A percentile compares a stretch with the other conserved stretches of the same genome.
phyloP scores from a whole-genome alignment of 2,797 vertebrate species.

The Carcharodon carcharias region DNA sequence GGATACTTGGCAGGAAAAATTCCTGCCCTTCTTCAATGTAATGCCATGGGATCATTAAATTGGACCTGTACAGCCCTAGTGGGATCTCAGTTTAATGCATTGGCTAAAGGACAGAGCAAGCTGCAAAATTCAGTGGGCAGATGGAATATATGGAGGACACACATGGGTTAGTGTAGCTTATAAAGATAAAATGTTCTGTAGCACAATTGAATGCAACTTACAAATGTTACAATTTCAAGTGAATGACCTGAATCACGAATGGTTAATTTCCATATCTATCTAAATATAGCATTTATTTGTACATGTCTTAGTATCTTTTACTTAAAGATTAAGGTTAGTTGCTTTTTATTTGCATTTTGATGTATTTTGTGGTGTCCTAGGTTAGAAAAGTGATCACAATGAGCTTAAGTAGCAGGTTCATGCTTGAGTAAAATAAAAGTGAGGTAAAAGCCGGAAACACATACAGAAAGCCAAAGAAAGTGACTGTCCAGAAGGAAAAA shows the following conservation, averaged over 20 bases:
- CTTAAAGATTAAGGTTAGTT: not conserved
- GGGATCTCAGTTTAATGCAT: not conserved
- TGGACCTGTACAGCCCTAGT: not conserved
- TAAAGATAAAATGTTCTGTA: not conserved
- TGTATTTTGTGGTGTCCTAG: not conserved
- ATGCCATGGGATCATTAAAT: not conserved
- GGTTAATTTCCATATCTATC: not conserved
- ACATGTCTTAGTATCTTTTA: not conserved
- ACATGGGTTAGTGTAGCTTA: not conserved
- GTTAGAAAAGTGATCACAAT: not conserved
- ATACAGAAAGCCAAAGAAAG: not conserved
- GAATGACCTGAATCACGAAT: not conserved
- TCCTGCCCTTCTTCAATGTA: not conserved
- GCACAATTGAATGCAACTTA: not conserved
- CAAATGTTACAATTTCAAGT: not conserved
- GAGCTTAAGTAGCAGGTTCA: not conserved
- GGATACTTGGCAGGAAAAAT: not conserved
- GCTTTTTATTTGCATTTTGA: not conserved
- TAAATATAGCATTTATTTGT: not conserved
- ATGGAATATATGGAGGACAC: not conserved
- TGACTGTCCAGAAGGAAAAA: not conserved
- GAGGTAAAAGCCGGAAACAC: not conserved
- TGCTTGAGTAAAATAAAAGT: not conserved
- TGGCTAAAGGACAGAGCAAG: not conserved
- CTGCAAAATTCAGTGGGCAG: not conserved